Base-by-base conservation (phyloP, 2,113 vertebrate genomes). In the Poeciliopsis occidentalis region DNA sequence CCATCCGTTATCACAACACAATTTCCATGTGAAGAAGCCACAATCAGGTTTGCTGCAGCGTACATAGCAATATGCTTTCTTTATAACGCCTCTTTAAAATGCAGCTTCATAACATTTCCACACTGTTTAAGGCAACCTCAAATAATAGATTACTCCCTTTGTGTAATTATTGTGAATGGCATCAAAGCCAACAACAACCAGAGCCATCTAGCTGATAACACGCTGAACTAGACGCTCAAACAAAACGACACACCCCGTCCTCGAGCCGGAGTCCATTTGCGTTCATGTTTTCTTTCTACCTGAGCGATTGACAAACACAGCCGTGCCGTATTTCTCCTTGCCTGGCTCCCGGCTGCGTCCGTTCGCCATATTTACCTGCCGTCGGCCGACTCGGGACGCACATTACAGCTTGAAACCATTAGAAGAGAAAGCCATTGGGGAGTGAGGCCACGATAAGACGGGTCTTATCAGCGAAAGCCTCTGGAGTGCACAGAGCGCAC, bases 391-490 rank as follows among this genome's bases (percentile, higher is more conserved):
- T 75, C 37, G 11, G 73, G 84, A 83, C 78, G 67, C 73, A 77
- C 82, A 87, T 88, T 88, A 82, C 44, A 70, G 79, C 72, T 76
- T 69, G 24, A 71, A 79, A 66, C 71, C 90, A 91, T 82, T 93
- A 89, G 79, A 72, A 69, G 80, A 69, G 81, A 75, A 76, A 88
- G 67, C 39, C 30, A 13, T 54, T 34, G 67, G 60, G 63, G 69
- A 66, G 60, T 31, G 37, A 26, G 54, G 70, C 51, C 27, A 32
- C 64, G 88, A 91, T 90, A 91, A 87, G 81, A 54, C 62, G 19
- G 19, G 69, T 66, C 80, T 87, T 88, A 92, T 92, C 89, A 78
- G 70, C 73, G 34, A 44, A 70, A 41, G 79, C 84, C 73, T 47
- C 29, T 68, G 62, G 65, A 78, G 67, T 65, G 77, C 82, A 78